Base-by-base conservation (phyloP, 2,797 vertebrate genomes). In the Danionella dracula region DNA sequence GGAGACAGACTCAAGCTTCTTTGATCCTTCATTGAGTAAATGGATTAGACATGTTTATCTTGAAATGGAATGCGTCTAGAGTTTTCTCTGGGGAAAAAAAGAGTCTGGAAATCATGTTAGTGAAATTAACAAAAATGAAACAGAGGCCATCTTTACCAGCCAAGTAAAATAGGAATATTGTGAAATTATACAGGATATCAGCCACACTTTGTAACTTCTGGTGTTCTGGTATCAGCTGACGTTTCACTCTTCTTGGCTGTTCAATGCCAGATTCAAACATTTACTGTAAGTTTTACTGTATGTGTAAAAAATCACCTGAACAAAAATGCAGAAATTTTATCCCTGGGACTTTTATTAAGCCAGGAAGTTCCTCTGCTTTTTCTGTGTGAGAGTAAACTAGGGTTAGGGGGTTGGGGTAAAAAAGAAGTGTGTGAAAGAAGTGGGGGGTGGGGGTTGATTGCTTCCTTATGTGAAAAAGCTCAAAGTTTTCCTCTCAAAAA, bases 391-490 rank as follows among this genome's bases (percentile, higher is more conserved):
- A 63, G 56, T 73, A 41, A 62, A 55, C 44, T 58, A 37, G 46
- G 13, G 49, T 44, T 34, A 23, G 56, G 59, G 66, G 58, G 58
- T 42, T 51, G 62, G 50, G 57, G 34, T 11, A 23, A 48, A 67
- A 56, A 27, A 27, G 6, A 27, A 6, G 23, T n/a, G n/a, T n/a
- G n/a, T n/a, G n/a, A n/a, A n/a, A 27, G 3, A 27, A 6, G 23
- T 27, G 3, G 23, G 23, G 23, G 23, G 59, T 45, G 41, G 41
- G 40, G 53, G 55, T 66, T 89, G 89, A 91, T 89, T 85, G 85
- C 76, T 89, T 90, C 89, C 87, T 86, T 70, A 90, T 90, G 89
- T 88, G 76, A 86, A 84, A 81, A 82, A 85, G 77, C 76, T 79
- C 80, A 79, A 60, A 73, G 71, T 76, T 78, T 71, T 55, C 65